Conservation (phyloP, 2,888 invertebrate species). For the Lasioglossum oenotherae region DNA sequence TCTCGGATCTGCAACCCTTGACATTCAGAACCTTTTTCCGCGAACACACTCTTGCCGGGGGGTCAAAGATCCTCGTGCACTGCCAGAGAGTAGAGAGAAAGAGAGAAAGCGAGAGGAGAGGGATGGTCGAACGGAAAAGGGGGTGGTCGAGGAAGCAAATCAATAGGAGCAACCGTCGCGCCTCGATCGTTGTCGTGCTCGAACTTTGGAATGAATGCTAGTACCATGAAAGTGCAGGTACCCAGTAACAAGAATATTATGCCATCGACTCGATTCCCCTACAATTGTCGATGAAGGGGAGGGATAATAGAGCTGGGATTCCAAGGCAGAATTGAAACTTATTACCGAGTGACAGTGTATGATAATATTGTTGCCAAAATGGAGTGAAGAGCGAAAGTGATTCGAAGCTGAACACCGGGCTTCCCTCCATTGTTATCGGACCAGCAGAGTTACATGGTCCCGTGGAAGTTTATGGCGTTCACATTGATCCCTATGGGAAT, state of each 20-base stretch:
- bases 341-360: neutral
- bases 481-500: neutral
- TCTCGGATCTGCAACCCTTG: conserved; percentile 44
- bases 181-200: conserved; percentile 68
- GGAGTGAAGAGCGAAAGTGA: conserved; percentile 1
- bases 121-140: conserved; percentile 46
- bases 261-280: neutral
- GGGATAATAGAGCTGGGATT: neutral
- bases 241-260: conserved; percentile 11
- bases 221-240: conserved; percentile 26
- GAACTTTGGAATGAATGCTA: conserved; percentile 68
- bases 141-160: conserved; percentile 61
- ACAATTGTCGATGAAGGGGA: neutral
- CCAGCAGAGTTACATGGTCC: neutral
- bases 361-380: neutral
- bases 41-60: neutral
- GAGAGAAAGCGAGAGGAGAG: conserved; percentile 44
- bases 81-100: neutral
- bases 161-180: conserved; percentile 73
- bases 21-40: conserved; percentile 45
- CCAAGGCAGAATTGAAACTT: conserved; percentile 13
- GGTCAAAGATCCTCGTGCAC: conserved; percentile 53
- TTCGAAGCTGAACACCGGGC: neutral
- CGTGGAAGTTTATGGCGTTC: neutral
- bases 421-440: neutral